Evolutionary conservation across 2,888 invertebrate genomes (phyloP).

Genomic region (Tillus elongatus): DNA sequence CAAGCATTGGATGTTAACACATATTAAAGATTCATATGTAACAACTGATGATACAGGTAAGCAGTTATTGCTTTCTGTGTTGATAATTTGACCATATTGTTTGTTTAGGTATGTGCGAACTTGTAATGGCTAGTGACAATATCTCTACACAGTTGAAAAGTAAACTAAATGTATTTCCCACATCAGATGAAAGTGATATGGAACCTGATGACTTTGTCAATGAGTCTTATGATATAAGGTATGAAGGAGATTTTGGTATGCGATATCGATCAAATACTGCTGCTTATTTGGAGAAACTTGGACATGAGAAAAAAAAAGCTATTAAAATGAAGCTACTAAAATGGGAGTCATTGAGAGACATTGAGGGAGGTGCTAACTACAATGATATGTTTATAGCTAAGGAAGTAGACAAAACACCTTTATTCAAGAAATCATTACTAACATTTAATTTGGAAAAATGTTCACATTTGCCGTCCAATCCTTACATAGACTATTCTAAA

Average conservation of each 20-base stretch:
- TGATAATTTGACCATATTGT: conserved; percentile 5
- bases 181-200: conserved; percentile 67
- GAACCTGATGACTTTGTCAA: conserved; percentile 63
- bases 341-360: conserved; percentile 50
- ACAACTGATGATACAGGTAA: conserved; percentile 81
- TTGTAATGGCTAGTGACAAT: conserved; percentile 81
- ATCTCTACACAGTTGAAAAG: conserved; percentile 55
- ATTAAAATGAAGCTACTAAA: conserved; percentile 68
- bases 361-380: not conserved
- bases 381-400: conserved; percentile 52
- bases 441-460: conserved; percentile 68
- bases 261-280: conserved; percentile 78
- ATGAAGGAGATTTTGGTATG: conserved; percentile 51
- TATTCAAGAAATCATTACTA: conserved; percentile 51
- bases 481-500: conserved; percentile 81
- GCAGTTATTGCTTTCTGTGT: not conserved
- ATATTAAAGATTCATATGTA: conserved; percentile 89
- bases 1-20: conserved; percentile 83
- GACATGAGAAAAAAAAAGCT: conserved; percentile 72
- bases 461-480: conserved; percentile 70
- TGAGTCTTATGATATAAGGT: conserved; percentile 72
- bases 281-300: conserved; percentile 79
- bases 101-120: conserved; percentile 73
- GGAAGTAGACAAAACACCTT: conserved; percentile 32
- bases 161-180: conserved; percentile 58